Evolutionary conservation across 1,140 invertebrate genomes (phyloP), one percentile per base, ranked within the genome.

Genomic region (Arctopsyche grandis): DNA sequence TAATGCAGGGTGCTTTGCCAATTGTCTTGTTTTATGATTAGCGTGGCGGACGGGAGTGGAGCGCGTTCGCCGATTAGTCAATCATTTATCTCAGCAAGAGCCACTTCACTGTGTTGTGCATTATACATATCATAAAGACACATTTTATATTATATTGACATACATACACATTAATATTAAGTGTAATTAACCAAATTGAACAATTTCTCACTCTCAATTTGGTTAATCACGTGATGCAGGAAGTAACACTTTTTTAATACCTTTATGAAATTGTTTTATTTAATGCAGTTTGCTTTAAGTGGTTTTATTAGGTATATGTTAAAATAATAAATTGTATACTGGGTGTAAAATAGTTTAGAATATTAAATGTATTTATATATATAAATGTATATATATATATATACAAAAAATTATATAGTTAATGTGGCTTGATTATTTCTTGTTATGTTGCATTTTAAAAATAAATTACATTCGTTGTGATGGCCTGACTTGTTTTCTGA

Each of bases 1-100:
- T 79, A 12, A 79, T 82, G 78, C 81, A 80, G 81, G 81, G 81
- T 82, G 81, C 81, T 82, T 82, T 80, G 81, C 81, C 81, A 82
- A 82, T 77, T 78, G 3, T 78, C 75, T 58, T 22, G 69, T 79
- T 77, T 74, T 48, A n/a, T 16, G 14, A 1, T 52, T 24, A 5
- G 21, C 44, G 70, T 21, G 21, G 21, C 9, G 58, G n/a, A 60
- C 58, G n/a, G 14, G n/a, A 22, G 21, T 16, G 21, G 9, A 16
- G n/a, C 1, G 21, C 19, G 21, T n/a, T 38, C 43, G 16, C n/a
- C 16, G 24, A 38, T 60, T 56, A 77, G 44, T 79, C 22, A 21
- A 22, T 38, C 38, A 9, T 69, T 46, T 44, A 71, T 71, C 43
- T 69, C 26, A 19, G 16, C 71, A 74, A 29, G 74, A 69, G 44